phyloP scores from a whole-genome alignment of 2,797 vertebrate species.

The Trachurus trachurus region DNA sequence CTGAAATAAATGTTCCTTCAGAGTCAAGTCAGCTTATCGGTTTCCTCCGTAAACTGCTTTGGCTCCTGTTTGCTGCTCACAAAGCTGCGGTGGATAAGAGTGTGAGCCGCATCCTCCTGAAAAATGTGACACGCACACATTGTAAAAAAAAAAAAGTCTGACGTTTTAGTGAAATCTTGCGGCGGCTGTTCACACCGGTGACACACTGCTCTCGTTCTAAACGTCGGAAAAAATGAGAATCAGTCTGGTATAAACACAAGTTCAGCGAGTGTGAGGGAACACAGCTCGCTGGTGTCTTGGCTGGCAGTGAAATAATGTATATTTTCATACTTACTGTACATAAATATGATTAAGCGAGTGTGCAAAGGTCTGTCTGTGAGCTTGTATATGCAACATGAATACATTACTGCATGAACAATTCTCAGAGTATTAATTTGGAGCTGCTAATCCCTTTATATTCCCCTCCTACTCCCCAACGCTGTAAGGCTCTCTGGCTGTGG shows the following conservation, averaged over 20 bases:
- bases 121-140: slow-evolving; percentile 32
- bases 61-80: slow-evolving; percentile 20
- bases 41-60: neutral
- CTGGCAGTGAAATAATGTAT: neutral
- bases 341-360: slow-evolving; percentile 3
- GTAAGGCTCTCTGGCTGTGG: slow-evolving; percentile 58
- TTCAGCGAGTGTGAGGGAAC: slow-evolving; percentile 16
- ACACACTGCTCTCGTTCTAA: slow-evolving; percentile 43
- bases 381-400: slow-evolving; percentile 15
- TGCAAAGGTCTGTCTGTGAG: slow-evolving; percentile 6
- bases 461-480: slow-evolving; percentile 57
- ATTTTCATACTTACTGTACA: neutral
- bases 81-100: slow-evolving; percentile 25
- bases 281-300: neutral
- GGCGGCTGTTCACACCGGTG: slow-evolving; percentile 23
- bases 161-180: slow-evolving; percentile 47
- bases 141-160: slow-evolving; percentile 17
- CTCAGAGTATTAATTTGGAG: slow-evolving; percentile 67
- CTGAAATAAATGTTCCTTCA: too few relatives aligned
- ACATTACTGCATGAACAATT: slow-evolving; percentile 58
- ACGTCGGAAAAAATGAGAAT: slow-evolving; percentile 28
- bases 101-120: slow-evolving; percentile 32
- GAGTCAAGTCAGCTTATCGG: neutral
- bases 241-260: slow-evolving; percentile 7
- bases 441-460: slow-evolving; percentile 72